Conservation (phyloP, 2,888 invertebrate genomes). For the Ecliptopera silaceata region DNA sequence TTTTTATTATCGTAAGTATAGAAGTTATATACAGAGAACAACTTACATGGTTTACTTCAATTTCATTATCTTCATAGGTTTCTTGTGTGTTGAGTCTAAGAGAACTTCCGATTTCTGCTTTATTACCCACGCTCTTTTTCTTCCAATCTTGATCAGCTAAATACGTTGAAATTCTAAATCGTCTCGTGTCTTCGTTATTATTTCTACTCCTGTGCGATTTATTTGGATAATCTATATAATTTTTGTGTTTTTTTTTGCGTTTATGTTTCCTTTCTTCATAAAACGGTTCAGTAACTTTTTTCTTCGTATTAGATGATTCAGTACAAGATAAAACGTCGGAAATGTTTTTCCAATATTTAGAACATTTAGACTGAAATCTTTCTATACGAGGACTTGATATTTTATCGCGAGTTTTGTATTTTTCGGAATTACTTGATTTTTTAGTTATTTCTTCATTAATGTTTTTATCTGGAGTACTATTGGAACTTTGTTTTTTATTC, state of each 20-base stretch:
- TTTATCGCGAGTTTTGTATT: neutral
- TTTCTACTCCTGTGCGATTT: neutral
- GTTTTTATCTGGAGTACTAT: neutral
- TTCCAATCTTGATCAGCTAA: conserved; percentile 36
- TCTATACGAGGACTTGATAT: neutral
- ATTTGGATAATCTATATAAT: neutral
- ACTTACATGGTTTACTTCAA: conserved; percentile 28
- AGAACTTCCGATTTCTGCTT: neutral
- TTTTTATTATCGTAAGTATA: too few species aligned
- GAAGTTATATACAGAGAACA: too few species aligned
- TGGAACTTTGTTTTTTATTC: conserved; percentile 1
- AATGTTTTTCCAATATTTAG: conserved; percentile 42
- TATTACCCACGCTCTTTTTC: conserved; percentile 14
- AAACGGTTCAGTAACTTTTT: conserved; percentile 15
- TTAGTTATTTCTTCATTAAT: neutral
- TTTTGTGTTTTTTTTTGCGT: conserved; percentile 39
- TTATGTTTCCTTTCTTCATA: conserved; percentile 47
- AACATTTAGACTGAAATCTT: conserved; percentile 11
- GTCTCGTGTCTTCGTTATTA: conserved; percentile 9
- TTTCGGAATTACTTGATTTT: neutral
- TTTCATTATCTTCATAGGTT: conserved; percentile 6
- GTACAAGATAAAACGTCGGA: conserved; percentile 34
- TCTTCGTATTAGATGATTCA: conserved; percentile 20
- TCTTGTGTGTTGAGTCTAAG: neutral
- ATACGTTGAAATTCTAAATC: conserved; percentile 25